Base-by-base conservation (phyloP, 2,888 invertebrate species). In the Sphecodes monilicornis region DNA sequence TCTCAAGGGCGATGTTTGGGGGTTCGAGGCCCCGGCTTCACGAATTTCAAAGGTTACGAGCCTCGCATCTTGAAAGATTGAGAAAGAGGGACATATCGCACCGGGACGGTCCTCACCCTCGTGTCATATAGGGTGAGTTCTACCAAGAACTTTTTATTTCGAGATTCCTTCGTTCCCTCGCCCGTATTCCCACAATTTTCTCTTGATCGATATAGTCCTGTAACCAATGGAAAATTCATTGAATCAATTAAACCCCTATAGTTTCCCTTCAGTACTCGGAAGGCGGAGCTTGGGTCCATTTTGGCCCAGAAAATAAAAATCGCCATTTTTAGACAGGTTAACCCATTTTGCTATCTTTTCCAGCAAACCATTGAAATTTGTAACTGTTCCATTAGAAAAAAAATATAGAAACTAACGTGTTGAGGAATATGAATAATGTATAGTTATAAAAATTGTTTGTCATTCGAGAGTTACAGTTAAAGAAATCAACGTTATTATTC, bases 1-100 rank as follows among this genome's bases (percentile, higher is more conserved):
- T 22, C 29, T 43, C n/a, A 57, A n/a, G 46, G 43, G 79, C 79
- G 69, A 84, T 84, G 80, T 54, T 50, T 43, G 54, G 64, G 70
- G 68, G 43, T 73, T 41, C 29, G 50, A 13, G 22, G 64, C 60
- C 60, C 26, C 46, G 16, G 4, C 16, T 43, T 36, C 60, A n/a
- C 57, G 54, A 76, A 70, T 64, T 69, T 29, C 69, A 32, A 83
- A 41, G 76, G 66, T 83, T 76, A 68, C 75, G 50, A 54, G 71
- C 36, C 60, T n/a, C 36, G 41, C 46, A 54, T 74, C 39, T 78
- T 57, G 39, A 43, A 39, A 29, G 57, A 70, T 70, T 50, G 32
- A 10, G 22, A 26, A 29, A 18, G 26, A 29, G 2, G 22, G 16
- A 66, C n/a, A 11, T 13, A 18, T 32, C 60, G 18, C 26, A n/a